Conservation (phyloP, 2,113 vertebrate species). For the Entosphenus tridentatus region DNA sequence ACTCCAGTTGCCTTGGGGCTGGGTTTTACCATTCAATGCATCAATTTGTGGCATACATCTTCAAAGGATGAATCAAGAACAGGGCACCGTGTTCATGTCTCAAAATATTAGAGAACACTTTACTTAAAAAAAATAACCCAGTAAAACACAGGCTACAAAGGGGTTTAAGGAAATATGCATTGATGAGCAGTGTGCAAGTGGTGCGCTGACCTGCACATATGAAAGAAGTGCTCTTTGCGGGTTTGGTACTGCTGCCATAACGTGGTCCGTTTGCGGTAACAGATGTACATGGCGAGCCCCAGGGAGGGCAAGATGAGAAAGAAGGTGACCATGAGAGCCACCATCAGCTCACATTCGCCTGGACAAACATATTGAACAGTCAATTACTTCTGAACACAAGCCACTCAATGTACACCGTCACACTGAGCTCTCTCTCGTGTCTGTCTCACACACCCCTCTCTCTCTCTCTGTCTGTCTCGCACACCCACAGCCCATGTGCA, state of each 20-base stretch:
- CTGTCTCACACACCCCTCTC: neutral
- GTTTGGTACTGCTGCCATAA: conserved; percentile 26
- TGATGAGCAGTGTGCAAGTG: neutral
- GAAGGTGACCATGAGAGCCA: conserved; percentile 32
- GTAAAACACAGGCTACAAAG: neutral
- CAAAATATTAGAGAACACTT: neutral
- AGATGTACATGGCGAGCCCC: conserved; percentile 33
- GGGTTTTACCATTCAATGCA: neutral
- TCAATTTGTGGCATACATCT: neutral
- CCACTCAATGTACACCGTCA: neutral
- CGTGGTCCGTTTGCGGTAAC: conserved; percentile 30
- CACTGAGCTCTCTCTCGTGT: too few species aligned
- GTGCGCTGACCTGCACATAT: conserved; percentile 17
- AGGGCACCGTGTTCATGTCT: neutral
- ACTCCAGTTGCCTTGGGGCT: neutral
- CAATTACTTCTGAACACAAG: neutral
- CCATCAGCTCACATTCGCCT: conserved; percentile 30
- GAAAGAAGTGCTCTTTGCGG: conserved; percentile 23
- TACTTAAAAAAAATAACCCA: neutral
- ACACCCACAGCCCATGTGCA: too few species aligned
- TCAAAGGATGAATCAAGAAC: neutral
- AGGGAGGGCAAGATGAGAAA: conserved; percentile 36
- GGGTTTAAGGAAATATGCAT: neutral
- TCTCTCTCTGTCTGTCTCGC: too few species aligned
- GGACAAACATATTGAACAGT: conserved; percentile 6